Base-by-base conservation (phyloP, 2,888 invertebrate species). In the Ornithoptera priamus region DNA sequence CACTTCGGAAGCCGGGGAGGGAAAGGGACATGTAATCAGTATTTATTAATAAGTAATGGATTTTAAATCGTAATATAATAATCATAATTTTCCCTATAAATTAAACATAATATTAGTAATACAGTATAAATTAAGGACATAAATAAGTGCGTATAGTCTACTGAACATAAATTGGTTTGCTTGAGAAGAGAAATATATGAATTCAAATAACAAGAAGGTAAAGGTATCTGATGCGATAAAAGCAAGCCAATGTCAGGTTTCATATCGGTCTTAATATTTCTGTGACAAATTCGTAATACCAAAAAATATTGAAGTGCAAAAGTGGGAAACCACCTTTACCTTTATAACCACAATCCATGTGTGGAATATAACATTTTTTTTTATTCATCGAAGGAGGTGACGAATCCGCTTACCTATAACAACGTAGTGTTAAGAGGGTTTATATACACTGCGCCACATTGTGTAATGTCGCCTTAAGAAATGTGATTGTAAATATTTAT, bases 231-330 rank as follows among this genome's bases (percentile, higher is more conserved):
- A 58, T 60, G 36, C 22, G 65, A 50, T 65, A 65, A 65, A 50
- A 46, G 59, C 42, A 65, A 59, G 65, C 46, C 59, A 65, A 60
- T 65, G 65, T 59, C 59, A 65, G 59, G 30, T 65, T 59, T 59
- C 50, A 65, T 60, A 56, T 64, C 42, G 42, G 42, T 22, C n/a
- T 18, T 58, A 8, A 42, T 10, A 65, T 65, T 39, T 57, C 64
- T 65, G 24, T 65, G 12, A 65, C 39, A 58, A 36, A 56, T 56
- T 12, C 15, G 18, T 80, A 17, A 46, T 10, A 65, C 24, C 46
- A 46, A 65, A 30, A 39, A 57, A 57, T 57, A 57, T 57, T 20
- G 20, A 57, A 57, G 7, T 5, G 12, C 15, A 5, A 15, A 50
- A 50, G 2, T 39, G 7, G 8, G 39, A 15, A 15, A 15, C 2